A percentile compares a stretch with the other conserved stretches of the same genome.
phyloP scores from a whole-genome alignment of 2,113 vertebrate genomes.

The Sapayoa aenigma region DNA sequence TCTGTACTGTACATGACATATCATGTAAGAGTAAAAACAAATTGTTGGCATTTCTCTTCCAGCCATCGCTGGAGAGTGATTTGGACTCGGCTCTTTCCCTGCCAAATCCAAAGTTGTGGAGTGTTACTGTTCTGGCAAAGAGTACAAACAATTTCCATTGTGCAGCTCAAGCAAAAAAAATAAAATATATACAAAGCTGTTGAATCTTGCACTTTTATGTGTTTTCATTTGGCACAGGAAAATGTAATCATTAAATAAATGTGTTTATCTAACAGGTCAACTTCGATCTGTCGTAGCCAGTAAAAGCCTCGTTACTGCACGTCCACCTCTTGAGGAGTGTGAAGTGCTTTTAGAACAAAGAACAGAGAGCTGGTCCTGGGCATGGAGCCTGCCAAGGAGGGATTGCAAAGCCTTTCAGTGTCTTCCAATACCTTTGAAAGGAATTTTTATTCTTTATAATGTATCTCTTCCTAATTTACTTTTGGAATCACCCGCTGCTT shows the following conservation, averaged over 20 bases:
- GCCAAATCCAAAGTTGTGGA: conserved; percentile 49
- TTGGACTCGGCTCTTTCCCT: not conserved
- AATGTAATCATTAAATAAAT: conserved; percentile 23
- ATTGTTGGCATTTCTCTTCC: conserved; percentile 5
- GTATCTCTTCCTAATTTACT: conserved; percentile 12
- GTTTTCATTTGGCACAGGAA: conserved; percentile 25
- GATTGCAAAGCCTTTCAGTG: conserved; percentile 2
- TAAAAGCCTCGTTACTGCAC: not conserved
- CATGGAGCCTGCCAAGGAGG: not conserved
- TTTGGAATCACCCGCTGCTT: not conserved
- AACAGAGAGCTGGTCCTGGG: not conserved
- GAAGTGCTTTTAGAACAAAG: conserved; percentile 16
- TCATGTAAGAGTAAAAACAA: conserved; percentile 5
- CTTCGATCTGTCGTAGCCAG: conserved; percentile 9
- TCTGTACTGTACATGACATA: not conserved
- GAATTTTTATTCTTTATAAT: not conserved
- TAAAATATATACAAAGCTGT: not conserved
- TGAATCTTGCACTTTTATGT: conserved; percentile 22
- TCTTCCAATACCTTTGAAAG: conserved; percentile 18
- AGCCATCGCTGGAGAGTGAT: conserved; percentile 15
- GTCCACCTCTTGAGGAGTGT: not conserved
- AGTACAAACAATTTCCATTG: conserved; percentile 75
- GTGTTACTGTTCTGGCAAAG: conserved; percentile 64
- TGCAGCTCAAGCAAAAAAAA: conserved; percentile 43
- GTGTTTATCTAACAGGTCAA: not conserved